Evolutionary conservation across 2,797 vertebrate genomes (phyloP).

Genomic region (Sarcophilus harrisii): DNA sequence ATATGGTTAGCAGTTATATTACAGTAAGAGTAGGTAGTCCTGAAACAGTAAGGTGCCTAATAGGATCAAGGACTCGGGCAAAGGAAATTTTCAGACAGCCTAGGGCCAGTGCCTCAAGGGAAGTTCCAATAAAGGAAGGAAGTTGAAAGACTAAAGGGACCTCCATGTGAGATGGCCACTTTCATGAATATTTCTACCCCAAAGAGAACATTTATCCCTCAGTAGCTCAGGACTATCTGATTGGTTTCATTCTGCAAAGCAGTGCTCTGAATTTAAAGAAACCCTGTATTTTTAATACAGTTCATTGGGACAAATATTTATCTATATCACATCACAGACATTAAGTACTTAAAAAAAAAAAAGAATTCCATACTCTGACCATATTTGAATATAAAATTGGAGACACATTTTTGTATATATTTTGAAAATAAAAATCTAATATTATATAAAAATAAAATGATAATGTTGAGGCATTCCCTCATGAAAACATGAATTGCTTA

Average conservation of each 20-base stretch:
- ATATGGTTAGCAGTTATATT: neutral
- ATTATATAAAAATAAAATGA: neutral
- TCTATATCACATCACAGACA: neutral
- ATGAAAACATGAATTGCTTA: conserved; percentile 4
- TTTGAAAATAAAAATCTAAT: too few relatives aligned
- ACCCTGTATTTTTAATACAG: neutral
- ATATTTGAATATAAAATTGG: too few relatives aligned
- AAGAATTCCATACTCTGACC: neutral
- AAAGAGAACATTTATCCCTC: neutral
- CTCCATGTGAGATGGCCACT: neutral
- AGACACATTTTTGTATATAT: neutral
- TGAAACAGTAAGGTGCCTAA: neutral
- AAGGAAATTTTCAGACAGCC: neutral
- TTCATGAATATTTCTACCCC: neutral
- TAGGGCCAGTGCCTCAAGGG: neutral
- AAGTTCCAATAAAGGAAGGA: neutral
- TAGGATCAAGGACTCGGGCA: neutral
- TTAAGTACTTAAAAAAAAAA: neutral
- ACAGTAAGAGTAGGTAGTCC: neutral
- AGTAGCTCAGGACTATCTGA: neutral
- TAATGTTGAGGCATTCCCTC: neutral
- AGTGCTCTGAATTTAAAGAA: neutral
- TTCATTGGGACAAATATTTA: neutral
- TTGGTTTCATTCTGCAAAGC: neutral
- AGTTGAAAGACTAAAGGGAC: neutral